Percentiles rank a stretch among this genome's conserved stretches.
Conservation (phyloP, 2,797 vertebrate genomes). For the Smutsia gigantea region DNA sequence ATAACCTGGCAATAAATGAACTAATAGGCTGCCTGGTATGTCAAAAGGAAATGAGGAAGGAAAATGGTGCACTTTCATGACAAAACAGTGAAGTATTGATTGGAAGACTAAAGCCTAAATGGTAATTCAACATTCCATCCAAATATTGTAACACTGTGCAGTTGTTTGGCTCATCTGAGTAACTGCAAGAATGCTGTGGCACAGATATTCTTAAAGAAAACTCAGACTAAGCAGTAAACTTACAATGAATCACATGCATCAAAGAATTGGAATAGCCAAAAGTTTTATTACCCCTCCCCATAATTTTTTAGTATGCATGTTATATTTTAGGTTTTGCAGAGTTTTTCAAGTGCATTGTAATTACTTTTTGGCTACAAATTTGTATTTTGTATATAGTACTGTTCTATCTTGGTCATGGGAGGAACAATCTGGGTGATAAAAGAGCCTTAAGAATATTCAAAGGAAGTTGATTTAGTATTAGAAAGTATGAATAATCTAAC, state of each 20-base stretch:
- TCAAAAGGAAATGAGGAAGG: slow-evolving; percentile 29
- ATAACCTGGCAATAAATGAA: slow-evolving; percentile 14
- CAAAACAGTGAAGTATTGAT: slow-evolving; percentile 5
- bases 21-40: background rate
- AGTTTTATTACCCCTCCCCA: slow-evolving; percentile 16
- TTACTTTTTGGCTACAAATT: slow-evolving; percentile 15
- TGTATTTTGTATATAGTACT: background rate
- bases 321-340: slow-evolving; percentile 12
- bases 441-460: background rate
- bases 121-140: background rate
- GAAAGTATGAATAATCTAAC: background rate
- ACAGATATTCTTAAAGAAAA: background rate
- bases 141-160: background rate
- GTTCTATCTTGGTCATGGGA: background rate
- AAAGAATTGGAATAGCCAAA: background rate
- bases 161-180: background rate
- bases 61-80: slow-evolving; percentile 10
- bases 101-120: slow-evolving; percentile 30
- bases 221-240: background rate
- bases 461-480: background rate
- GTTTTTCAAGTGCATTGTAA: background rate
- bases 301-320: background rate
- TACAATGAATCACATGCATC: background rate
- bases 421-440: background rate
- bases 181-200: slow-evolving; percentile 8